Base-by-base conservation (phyloP, 2,888 invertebrate genomes). In the Patella pellucida region DNA sequence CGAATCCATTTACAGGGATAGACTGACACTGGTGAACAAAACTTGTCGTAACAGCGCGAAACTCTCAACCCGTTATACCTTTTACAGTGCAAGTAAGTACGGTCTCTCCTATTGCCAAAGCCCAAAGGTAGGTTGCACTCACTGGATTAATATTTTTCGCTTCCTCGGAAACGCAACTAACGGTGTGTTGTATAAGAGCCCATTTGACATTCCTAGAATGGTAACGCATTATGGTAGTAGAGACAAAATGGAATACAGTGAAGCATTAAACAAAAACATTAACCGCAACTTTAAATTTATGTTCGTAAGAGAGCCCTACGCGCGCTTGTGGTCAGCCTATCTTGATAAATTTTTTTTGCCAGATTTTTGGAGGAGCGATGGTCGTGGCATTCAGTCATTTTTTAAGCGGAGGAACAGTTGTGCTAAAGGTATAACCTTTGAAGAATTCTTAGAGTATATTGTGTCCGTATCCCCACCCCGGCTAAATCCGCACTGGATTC, bases 291-390 rank as follows among this genome's bases (percentile, higher is more conserved):
- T 51, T 51, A 68, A 76, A 15, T 74, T 80, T 52, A 69, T 80
- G 73, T 79, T 80, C 52, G 74, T 74, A 16, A 69, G 80, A 16
- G 71, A 80, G 3, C 80, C 80, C 1, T 77, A 77, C 72, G 71
- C 77, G 19, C 73, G 80, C n/a, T 76, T 80, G 15, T 80, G 73
- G 76, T 78, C 80, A 1, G 78, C 80, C 11, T 80, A 76, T 71
- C 31, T 80, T n/a, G 80, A 80, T 68, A 80, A 80, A 52, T 76
- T 80, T 69, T 72, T 77, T 16, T 76, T 80, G 3, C 69, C 77
- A 19, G 80, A 80, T 67, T 78, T 69, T 71, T 80, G 80, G 80
- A 41, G 41, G 9, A 41, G 41, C 9, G 7, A 41, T 9, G 41
- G 41, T 4, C 0, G 0, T 41, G 9, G 7, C 41, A 41, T 41